These are phyloP conservation scores for Plestiodon gilberti DNA, from an alignment of 2,113 vertebrate genomes.

Conservation along the genomic window DNA sequence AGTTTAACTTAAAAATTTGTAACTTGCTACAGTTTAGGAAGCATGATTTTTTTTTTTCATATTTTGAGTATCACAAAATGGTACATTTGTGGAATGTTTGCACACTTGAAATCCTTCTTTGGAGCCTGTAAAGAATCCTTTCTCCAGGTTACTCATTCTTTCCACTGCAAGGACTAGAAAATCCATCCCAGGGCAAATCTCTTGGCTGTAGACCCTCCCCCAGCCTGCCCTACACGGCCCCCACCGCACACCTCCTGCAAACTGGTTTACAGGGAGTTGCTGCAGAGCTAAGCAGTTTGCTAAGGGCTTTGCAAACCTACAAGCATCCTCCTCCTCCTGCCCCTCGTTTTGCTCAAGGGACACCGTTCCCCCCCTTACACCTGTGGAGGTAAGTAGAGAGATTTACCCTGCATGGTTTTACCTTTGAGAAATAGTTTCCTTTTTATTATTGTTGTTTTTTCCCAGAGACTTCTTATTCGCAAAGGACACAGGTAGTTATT, in stretches of 20 bases:
- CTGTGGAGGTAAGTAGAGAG: slow-evolving; percentile 11
- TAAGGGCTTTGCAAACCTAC: neutral
- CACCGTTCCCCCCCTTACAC: neutral
- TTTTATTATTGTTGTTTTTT: neutral
- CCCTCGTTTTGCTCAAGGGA: neutral
- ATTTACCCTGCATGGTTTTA: slow-evolving; percentile 24
- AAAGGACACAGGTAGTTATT: slow-evolving; percentile 2
- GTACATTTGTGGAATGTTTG: neutral
- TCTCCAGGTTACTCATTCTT: neutral
- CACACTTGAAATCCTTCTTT: neutral
- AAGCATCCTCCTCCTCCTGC: neutral
- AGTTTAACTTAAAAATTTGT: neutral
- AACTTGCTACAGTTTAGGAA: neutral
- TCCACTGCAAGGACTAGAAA: slow-evolving; percentile 16
- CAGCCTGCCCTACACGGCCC: fast-evolving
- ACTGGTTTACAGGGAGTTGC: neutral
- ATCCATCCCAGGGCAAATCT: neutral
- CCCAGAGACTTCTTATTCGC: neutral
- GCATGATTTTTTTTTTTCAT: neutral
- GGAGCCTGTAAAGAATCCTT: neutral
- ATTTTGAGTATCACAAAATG: neutral
- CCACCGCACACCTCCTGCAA: neutral
- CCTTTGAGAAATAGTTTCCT: slow-evolving; percentile 25
- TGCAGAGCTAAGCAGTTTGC: neutral
- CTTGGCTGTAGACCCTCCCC: slow-evolving; percentile 11